Conservation (phyloP, 2,113 vertebrate genomes). For the Antechinus flavipes region DNA sequence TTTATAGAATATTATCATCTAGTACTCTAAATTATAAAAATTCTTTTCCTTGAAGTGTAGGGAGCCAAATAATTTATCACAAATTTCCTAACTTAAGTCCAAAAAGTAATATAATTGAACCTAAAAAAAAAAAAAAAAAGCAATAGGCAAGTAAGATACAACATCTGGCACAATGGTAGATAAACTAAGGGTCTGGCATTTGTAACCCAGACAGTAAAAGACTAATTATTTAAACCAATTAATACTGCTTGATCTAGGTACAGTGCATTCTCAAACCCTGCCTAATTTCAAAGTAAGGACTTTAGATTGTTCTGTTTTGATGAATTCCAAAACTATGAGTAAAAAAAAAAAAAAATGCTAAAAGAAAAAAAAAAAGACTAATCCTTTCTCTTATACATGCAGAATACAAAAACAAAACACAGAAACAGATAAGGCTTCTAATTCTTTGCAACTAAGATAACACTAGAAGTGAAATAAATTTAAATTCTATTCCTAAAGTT, state of each 20-base stretch:
- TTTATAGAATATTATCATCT: not conserved
- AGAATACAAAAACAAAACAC: not conserved
- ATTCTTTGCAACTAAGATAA: not conserved
- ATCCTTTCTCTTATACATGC: not conserved
- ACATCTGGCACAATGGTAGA: not conserved
- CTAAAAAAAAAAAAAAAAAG: not conserved
- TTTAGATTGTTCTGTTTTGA: not conserved
- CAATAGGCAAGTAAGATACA: not conserved
- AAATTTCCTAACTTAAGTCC: not conserved
- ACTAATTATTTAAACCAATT: not conserved
- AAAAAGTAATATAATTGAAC: not conserved
- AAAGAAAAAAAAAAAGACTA: not conserved
- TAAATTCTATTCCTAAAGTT: not conserved
- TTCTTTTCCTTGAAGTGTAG: not conserved
- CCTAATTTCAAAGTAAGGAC: not conserved
- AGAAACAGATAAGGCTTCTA: not conserved
- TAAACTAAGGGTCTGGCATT: not conserved
- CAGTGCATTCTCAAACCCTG: not conserved
- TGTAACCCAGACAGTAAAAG: not conserved
- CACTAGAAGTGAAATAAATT: not conserved
- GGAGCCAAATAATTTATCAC: slow-evolving; percentile 17
- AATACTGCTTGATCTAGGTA: not conserved
- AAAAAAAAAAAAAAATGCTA: too few relatives aligned
- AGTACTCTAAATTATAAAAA: not conserved
- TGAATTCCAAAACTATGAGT: not conserved